Percentiles rank a stretch among this genome's conserved stretches.
phyloP scores from a whole-genome alignment of 2,797 vertebrate species.

The Neosilurus mollespiculum region DNA sequence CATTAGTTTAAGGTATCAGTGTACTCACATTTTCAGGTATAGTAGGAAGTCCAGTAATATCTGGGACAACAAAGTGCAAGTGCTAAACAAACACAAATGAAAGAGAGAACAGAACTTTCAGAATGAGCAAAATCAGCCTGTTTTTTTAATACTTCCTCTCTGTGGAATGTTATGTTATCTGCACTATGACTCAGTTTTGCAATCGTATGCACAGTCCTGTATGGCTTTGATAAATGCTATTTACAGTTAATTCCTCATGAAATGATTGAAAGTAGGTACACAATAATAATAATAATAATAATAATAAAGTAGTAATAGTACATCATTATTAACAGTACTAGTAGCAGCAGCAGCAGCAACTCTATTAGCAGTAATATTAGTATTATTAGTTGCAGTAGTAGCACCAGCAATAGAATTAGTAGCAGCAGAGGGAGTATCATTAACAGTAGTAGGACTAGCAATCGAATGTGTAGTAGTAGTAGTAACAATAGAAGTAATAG shows the following conservation, averaged over 20 bases:
- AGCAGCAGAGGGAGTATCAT: too few species aligned
- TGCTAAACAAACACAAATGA: constrained; percentile 71
- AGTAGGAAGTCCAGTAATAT: constrained; percentile 92
- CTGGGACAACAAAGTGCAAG: constrained; percentile 95
- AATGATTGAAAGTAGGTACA: neutral
- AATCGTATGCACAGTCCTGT: neutral
- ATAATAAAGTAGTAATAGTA: neutral
- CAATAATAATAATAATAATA: neutral
- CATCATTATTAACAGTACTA: neutral
- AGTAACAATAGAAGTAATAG: too few species aligned
- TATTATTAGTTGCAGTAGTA: neutral
- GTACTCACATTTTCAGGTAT: constrained; percentile 98
- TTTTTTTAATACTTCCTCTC: neutral
- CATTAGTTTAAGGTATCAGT: neutral
- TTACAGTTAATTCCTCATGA: neutral
- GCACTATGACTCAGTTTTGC: neutral
- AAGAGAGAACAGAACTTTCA: constrained; percentile 20
- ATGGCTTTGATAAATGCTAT: neutral
- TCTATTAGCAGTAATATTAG: too few species aligned
- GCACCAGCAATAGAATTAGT: too few species aligned
- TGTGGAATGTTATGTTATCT: neutral
- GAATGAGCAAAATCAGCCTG: neutral
- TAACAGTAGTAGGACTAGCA: too few species aligned
- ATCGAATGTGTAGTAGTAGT: too few species aligned
- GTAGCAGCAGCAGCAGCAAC: neutral